Evolutionary conservation across 2,797 vertebrate species (phyloP).

Genomic region (Platyrinchus mystaceus): DNA sequence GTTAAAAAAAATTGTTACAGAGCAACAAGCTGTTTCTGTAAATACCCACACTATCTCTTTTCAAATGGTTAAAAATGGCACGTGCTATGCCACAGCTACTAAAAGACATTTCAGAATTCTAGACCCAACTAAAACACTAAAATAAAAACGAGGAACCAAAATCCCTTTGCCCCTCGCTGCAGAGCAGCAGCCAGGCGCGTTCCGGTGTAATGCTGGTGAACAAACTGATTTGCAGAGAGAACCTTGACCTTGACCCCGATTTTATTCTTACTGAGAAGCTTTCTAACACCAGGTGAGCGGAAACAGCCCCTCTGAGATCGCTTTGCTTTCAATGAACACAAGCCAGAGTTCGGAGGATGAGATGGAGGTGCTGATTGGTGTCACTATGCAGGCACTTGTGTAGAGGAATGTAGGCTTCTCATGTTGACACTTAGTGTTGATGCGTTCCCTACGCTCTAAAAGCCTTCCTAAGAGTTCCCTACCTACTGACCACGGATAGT

Average conservation of each 20-base stretch:
- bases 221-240: conserved; percentile 58
- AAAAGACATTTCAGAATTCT: conserved; percentile 58
- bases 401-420: conserved; percentile 74
- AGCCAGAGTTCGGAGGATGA: conserved; percentile 71
- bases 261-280: neutral
- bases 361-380: conserved; percentile 73
- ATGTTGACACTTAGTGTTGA: conserved; percentile 29
- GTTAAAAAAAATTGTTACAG: conserved; percentile 64
- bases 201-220: conserved; percentile 60
- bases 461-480: neutral
- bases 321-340: conserved; percentile 39
- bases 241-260: conserved; percentile 22
- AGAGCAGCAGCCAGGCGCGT: conserved; percentile 1
- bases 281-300: neutral
- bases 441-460: conserved; percentile 29
- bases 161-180: conserved; percentile 34
- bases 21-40: conserved; percentile 69
- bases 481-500: neutral
- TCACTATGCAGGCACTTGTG: conserved; percentile 82
- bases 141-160: conserved; percentile 50
- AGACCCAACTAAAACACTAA: conserved; percentile 67
- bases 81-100: conserved; percentile 61
- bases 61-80: conserved; percentile 68
- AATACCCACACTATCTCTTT: conserved; percentile 62
- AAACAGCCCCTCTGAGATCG: neutral